These are phyloP conservation scores for Gryon sp. DNA, from an alignment of 1,140 invertebrate genomes.

Conservation along the genomic window DNA sequence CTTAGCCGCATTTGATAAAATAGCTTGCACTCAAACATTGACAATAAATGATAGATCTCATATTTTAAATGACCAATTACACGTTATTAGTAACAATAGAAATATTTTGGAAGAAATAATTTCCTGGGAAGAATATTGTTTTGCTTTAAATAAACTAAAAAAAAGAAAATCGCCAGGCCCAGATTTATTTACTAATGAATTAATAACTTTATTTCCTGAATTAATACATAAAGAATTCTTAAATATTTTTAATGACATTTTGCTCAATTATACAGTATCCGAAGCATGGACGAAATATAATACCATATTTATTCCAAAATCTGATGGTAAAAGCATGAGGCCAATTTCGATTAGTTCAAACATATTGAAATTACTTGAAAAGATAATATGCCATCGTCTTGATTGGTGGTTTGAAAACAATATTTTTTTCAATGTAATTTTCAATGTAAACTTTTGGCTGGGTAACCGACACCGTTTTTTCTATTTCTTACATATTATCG, in stretches of 20 bases:
- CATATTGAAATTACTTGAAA: slow-evolving; percentile 5
- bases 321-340: background rate
- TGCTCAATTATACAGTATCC: background rate
- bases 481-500: too few species aligned
- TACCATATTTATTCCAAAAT: slow-evolving; percentile 20
- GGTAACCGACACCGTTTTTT: too few species aligned
- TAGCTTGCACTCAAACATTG: background rate
- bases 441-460: too few species aligned
- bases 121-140: background rate
- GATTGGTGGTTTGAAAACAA: too few species aligned
- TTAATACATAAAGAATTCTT: background rate
- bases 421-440: too few species aligned
- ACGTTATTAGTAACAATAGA: background rate
- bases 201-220: background rate
- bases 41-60: background rate
- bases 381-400: too few species aligned
- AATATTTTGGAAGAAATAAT: background rate
- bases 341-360: slow-evolving; percentile 16
- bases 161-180: slow-evolving; percentile 5
- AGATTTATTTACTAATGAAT: background rate
- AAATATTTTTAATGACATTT: slow-evolving; percentile 3
- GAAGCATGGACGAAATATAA: background rate
- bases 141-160: background rate
- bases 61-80: background rate
- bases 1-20: slow-evolving; percentile 7